These are phyloP conservation scores for Drosophila parabipectinata DNA, from an alignment of 1,140 invertebrate species.

Conservation along the genomic window DNA sequence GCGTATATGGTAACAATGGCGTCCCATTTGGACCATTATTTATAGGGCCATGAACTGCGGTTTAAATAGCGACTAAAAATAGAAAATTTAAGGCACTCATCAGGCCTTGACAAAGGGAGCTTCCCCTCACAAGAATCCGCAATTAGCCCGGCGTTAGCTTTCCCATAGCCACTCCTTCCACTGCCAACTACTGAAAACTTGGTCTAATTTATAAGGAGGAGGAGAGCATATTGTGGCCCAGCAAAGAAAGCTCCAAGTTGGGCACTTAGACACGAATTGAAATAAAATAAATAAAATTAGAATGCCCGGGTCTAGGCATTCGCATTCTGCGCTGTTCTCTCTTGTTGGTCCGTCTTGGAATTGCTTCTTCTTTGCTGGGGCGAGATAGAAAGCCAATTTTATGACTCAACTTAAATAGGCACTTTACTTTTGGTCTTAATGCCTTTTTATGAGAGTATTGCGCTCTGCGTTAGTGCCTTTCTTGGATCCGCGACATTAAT, in stretches of 20 bases:
- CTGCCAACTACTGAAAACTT: conserved; percentile 37
- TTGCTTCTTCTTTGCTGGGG: conserved; percentile 30
- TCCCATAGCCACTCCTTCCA: neutral
- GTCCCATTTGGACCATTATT: conserved; percentile 9
- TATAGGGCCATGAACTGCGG: conserved; percentile 1
- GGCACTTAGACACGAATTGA: conserved; percentile 76
- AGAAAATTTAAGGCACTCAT: conserved; percentile 29
- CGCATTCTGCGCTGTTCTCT: neutral
- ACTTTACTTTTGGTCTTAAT: conserved; percentile 80
- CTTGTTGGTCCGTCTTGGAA: neutral
- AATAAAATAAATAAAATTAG: conserved; percentile 82
- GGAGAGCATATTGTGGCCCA: conserved; percentile 42
- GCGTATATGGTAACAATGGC: conserved; percentile 1
- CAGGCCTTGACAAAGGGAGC: neutral
- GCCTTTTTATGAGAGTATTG: conserved; percentile 67
- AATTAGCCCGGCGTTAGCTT: conserved; percentile 24
- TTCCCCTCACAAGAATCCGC: conserved; percentile 1
- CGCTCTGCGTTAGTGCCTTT: conserved; percentile 32
- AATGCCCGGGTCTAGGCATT: conserved; percentile 16
- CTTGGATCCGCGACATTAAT: conserved; percentile 54
- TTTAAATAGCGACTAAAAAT: conserved; percentile 14
- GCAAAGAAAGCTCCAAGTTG: conserved; percentile 46
- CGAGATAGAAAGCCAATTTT: conserved; percentile 81
- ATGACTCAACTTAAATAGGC: conserved; percentile 83
- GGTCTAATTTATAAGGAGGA: conserved; percentile 1